These are phyloP conservation scores for Geococcyx californianus DNA, from an alignment of 2,113 vertebrate genomes.

Conservation along the genomic window DNA sequence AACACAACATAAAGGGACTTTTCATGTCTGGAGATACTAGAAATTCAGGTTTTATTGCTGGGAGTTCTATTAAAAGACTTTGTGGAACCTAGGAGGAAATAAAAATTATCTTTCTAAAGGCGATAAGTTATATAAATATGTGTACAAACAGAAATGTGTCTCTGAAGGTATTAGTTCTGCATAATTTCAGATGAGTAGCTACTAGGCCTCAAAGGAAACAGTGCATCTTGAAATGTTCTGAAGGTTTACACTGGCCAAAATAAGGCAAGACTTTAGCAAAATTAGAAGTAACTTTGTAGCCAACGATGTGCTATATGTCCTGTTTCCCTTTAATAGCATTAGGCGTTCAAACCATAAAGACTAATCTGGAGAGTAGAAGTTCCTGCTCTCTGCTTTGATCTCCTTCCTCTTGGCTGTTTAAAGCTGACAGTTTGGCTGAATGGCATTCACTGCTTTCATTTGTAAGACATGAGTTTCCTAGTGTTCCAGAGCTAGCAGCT, in stretches of 20 bases:
- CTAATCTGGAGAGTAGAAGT: slow-evolving; percentile 79
- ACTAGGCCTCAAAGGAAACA: slow-evolving; percentile 60
- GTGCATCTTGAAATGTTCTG: slow-evolving; percentile 55
- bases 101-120: slow-evolving; percentile 46
- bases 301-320: slow-evolving; percentile 61
- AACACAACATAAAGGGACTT: slow-evolving; percentile 40
- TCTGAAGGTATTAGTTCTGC: slow-evolving; percentile 66
- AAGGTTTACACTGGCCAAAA: slow-evolving; percentile 50
- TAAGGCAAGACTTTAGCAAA: slow-evolving; percentile 47
- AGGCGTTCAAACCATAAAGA: slow-evolving; percentile 71
- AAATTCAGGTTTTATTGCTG: slow-evolving; percentile 55
- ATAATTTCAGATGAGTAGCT: slow-evolving; percentile 56
- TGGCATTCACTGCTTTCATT: slow-evolving; percentile 80
- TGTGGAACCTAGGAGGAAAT: slow-evolving; percentile 48
- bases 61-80: slow-evolving; percentile 51
- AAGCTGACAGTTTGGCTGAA: slow-evolving; percentile 81
- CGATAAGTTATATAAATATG: slow-evolving; percentile 61
- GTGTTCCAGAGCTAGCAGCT: slow-evolving; percentile 78
- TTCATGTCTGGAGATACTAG: slow-evolving; percentile 58
- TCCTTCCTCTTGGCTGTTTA: slow-evolving; percentile 77
- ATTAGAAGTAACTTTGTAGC: slow-evolving; percentile 72
- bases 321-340: slow-evolving; percentile 77
- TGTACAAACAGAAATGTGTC: slow-evolving; percentile 63
- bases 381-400: slow-evolving; percentile 80
- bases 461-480: slow-evolving; percentile 80